Percentiles rank a stretch among this genome's conserved stretches.
Conservation (phyloP, 2,797 vertebrate species). For the Silurus lanzhouensis region DNA sequence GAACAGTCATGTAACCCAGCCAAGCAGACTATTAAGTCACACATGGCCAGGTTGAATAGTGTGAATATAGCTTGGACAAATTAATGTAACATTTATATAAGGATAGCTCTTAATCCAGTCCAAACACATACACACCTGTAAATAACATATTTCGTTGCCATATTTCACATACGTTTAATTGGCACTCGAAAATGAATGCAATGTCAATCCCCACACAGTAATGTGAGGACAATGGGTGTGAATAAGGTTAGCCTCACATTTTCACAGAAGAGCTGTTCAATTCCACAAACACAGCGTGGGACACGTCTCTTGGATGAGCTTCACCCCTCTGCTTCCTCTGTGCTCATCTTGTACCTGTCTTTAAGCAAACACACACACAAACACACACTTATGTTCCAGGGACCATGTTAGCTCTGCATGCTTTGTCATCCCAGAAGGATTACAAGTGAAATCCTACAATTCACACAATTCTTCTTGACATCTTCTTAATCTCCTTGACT, state of each 20-base stretch:
- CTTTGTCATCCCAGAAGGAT: not conserved
- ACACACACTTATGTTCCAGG: not conserved
- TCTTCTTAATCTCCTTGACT: not conserved
- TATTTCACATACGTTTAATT: not conserved
- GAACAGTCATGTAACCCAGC: constrained; percentile 17
- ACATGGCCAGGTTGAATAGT: constrained; percentile 24
- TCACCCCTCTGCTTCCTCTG: constrained; percentile 24
- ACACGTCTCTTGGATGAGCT: constrained; percentile 20
- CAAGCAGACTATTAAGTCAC: constrained; percentile 22
- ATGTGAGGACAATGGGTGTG: not conserved
- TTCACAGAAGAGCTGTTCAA: constrained; percentile 32
- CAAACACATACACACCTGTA: not conserved
- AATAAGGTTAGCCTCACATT: constrained; percentile 5
- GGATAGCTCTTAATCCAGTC: not conserved
- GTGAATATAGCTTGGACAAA: constrained; percentile 8
- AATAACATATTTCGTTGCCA: not conserved
- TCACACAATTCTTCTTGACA: constrained; percentile 1
- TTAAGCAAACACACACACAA: constrained; percentile 28
- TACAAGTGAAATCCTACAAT: constrained; percentile 18
- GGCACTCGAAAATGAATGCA: not conserved
- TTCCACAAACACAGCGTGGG: constrained; percentile 28
- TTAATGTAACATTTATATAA: not conserved
- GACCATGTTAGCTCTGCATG: constrained; percentile 10
- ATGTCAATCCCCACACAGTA: constrained; percentile 7
- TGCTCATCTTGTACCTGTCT: constrained; percentile 42